Evolutionary conservation across 2,113 vertebrate genomes (phyloP).

Genomic region (Pterocles orientalis): DNA sequence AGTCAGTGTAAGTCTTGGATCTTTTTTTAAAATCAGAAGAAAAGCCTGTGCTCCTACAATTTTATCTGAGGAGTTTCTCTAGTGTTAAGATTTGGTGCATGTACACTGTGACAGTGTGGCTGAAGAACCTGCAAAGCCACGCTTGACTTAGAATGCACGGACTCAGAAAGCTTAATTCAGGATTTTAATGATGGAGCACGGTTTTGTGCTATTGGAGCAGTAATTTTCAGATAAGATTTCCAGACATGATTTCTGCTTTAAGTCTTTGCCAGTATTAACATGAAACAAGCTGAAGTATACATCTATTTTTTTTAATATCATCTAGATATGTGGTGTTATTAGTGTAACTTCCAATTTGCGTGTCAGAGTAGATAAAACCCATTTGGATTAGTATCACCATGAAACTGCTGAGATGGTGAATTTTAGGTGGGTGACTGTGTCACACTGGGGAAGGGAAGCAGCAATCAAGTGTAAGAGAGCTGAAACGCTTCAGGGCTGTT

Average conservation of each 20-base stretch:
- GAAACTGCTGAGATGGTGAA: constrained; percentile 27
- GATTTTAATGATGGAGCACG: not conserved
- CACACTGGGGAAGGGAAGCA: not conserved
- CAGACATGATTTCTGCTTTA: not conserved
- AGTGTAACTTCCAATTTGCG: not conserved
- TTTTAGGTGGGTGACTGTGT: constrained; percentile 26
- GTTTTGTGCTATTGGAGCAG: not conserved
- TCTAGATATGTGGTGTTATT: constrained; percentile 36
- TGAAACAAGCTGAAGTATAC: not conserved
- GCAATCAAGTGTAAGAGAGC: not conserved
- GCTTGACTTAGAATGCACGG: not conserved
- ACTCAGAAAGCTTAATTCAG: not conserved
- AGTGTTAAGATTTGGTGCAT: not conserved
- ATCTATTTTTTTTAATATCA: not conserved
- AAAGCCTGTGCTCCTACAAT: not conserved
- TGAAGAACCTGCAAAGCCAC: not conserved
- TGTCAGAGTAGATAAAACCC: not conserved
- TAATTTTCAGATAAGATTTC: constrained; percentile 11
- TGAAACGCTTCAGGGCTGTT: not conserved
- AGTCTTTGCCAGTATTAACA: constrained; percentile 42
- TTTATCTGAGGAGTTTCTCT: not conserved
- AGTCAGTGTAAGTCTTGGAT: not conserved
- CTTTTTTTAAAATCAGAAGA: not conserved
- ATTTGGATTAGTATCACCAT: not conserved
- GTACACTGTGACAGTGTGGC: not conserved